Evolutionary conservation across 2,797 vertebrate species (phyloP), one percentile per base, ranked within the genome.

Genomic region (Coregonus sp.): DNA sequence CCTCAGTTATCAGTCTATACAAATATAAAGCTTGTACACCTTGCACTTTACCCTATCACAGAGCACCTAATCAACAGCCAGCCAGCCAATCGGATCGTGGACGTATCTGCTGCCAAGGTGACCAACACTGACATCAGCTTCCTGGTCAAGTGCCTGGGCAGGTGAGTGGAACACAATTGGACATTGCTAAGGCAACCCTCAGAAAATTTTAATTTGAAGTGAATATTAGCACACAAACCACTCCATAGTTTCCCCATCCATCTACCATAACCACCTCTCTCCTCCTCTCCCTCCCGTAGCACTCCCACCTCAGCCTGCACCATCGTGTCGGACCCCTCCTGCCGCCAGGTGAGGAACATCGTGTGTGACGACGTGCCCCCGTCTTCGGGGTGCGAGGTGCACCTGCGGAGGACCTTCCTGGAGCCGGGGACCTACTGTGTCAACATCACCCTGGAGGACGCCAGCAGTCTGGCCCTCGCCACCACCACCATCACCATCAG

Each of bases 381-480:
- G 1, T 88, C 89, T 0, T 75, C 90, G 0, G 33, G 82, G 14
- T 98, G 97, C 59, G 84, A 94, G 65, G 88, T 99, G 82, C 95
- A 82, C 0, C 87, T 99, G 83, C 94, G 87, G 56, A 93, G 95
- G 75, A 90, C 94, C 66, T 99, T 99, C 87, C 90, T 78, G 11
- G 92, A 94, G 50, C 90, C 97, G 0, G 98, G 98, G 72, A 96
- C 89, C 0, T 99, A 97, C 88, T 99, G 98, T 1, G 90, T 99
- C 77, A 99, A 98, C 90, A 96, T 99, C 87, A 98, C 96, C 11
- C 84, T 99, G 88, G 93, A 90, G 9, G 93, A 96, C 75, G 90
- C 93, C 15, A 82, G 90, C 2, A 97, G 96, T 66, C 81, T 96
- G 88, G 93, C 95, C 61, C 92, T 96, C 40, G 92, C 95, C 59